phyloP scores from a whole-genome alignment of 2,888 invertebrate species.

The Drepanosiphum platanoidis region DNA sequence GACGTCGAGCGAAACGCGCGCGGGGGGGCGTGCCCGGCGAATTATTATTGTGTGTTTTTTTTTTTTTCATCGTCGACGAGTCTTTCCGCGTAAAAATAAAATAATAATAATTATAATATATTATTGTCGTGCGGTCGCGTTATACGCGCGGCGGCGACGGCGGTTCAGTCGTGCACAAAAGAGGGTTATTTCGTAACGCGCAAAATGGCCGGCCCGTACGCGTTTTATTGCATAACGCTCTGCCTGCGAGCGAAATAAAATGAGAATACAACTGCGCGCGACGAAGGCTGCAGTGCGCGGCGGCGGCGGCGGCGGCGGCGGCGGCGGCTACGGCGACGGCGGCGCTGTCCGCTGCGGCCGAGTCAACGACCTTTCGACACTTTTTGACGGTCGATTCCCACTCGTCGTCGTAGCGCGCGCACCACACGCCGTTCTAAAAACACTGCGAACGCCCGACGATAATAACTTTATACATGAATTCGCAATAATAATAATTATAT shows the following conservation, averaged over 20 bases:
- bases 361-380: slow-evolving; percentile 54
- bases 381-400: slow-evolving; percentile 56
- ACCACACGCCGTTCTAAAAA: neutral
- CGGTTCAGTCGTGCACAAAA: neutral
- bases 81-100: too few species aligned
- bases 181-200: slow-evolving; percentile 23
- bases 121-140: too few species aligned
- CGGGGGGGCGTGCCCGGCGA: too few species aligned
- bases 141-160: slow-evolving; percentile 10
- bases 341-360: slow-evolving; percentile 28
- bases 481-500: too few species aligned
- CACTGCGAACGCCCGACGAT: neutral
- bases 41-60: neutral
- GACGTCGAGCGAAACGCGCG: too few species aligned
- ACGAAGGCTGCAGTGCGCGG: slow-evolving; percentile 23
- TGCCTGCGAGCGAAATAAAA: slow-evolving; percentile 39
- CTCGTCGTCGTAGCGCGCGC: neutral
- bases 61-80: neutral
- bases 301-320: neutral
- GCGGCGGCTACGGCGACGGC: neutral
- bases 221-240: slow-evolving; percentile 45
- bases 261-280: too few species aligned
- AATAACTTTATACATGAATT: too few species aligned
- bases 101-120: neutral
- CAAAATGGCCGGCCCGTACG: slow-evolving; percentile 27